Base-by-base conservation (phyloP, 2,113 vertebrate species). In the Proterorhinus semilunaris region DNA sequence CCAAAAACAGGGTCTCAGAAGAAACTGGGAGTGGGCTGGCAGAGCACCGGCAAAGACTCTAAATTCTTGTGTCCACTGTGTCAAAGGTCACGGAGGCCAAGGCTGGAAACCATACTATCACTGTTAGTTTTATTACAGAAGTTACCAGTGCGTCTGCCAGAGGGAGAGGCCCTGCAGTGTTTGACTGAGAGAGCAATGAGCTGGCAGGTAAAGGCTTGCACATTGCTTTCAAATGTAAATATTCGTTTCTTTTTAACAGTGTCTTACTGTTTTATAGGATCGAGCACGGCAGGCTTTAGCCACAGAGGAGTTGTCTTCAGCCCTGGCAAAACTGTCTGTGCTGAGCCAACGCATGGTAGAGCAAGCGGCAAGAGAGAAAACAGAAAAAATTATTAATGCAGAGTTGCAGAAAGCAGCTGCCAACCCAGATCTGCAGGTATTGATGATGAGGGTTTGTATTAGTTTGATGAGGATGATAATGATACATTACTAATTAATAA, bases 261-360 rank as follows among this genome's bases (percentile, higher is more conserved):
- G 27, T 3, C 53, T 55, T 5, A 58, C 6, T 58, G 55, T 7
- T 11, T 8, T 6, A 50, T 69, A 91, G 91, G 98, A 99, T 83
- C 91, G 95, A 11, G 98, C 98, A 0, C 94, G 98, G 6, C 98
- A 97, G 83, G 91, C 98, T 8, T 83, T 99, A 71, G 98, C 98
- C 79, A 99, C 97, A 0, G 95, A 97, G 0, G 97, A 99, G 79
- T 86, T 99, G n/a, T 99, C 98, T 1, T 98, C 96, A 1, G 98
- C 98, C 0, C 79, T 99, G 81, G 98, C 98, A 50, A 99, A 99
- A 83, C 93, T 99, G 11, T 99, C 97, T 0, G 96, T 99, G 64
- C 92, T 99, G 69, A 99, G 96, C 71, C 98, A 99, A 89, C 91
- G 98, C 0, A 99, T 99, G 98, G 97, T 99, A 76, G 98, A 99